Percentiles rank a stretch among this genome's conserved stretches.
These are phyloP conservation scores for Cyrtodaria siliqua DNA, from an alignment of 2,888 invertebrate genomes.

Conservation along the genomic window DNA sequence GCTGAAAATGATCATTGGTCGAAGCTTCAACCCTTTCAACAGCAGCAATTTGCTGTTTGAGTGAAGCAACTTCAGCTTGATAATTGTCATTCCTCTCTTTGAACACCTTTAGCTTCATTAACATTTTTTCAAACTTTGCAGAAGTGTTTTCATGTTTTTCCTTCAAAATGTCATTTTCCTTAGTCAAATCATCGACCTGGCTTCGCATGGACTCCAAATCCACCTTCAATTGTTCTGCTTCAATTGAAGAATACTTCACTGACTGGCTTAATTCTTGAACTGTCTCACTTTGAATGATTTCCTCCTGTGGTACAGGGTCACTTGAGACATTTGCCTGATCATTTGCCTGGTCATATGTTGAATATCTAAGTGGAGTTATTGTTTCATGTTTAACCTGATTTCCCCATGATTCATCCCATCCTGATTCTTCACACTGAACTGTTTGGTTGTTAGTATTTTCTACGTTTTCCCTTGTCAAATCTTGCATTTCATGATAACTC, in stretches of 20 bases:
- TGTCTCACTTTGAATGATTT: conserved; percentile 11
- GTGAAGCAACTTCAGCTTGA: conserved; percentile 43
- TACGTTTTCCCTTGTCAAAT: no score
- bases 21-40: conserved; percentile 40
- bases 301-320: background rate
- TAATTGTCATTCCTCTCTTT: conserved; percentile 88
- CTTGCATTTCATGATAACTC: no score
- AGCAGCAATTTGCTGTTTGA: conserved; percentile 44
- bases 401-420: conserved; percentile 10
- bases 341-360: background rate
- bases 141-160: conserved; percentile 20
- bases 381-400: conserved; percentile 1
- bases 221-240: background rate
- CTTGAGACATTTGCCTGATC: no score
- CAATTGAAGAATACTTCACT: background rate
- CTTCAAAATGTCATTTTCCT: conserved; percentile 9
- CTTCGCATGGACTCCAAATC: conserved; percentile 5
- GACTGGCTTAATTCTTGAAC: background rate
- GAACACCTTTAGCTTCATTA: conserved; percentile 94
- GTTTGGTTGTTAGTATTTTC: no score
- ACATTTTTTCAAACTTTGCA: conserved; percentile 84
- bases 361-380: background rate
- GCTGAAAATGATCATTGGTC: conserved; percentile 30
- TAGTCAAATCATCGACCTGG: conserved; percentile 20
- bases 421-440: background rate